Evolutionary conservation across 2,113 vertebrate genomes (phyloP).

Genomic region (Theristicus caerulescens): DNA sequence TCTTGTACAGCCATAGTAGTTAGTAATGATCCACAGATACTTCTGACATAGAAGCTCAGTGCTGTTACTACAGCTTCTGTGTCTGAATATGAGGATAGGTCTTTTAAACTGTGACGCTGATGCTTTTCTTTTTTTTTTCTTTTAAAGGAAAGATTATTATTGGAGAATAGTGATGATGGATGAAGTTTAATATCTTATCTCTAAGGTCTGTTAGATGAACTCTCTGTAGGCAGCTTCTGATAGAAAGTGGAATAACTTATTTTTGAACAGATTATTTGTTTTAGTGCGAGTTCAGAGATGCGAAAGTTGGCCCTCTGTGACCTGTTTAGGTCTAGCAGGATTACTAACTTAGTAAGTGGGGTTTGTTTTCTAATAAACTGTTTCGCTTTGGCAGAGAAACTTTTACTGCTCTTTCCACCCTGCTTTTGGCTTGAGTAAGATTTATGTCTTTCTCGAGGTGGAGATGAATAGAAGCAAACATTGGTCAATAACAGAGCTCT

Average conservation of each 20-base stretch:
- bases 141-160: background rate
- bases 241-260: background rate
- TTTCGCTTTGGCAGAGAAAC: background rate
- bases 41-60: background rate
- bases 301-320: background rate
- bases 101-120: background rate
- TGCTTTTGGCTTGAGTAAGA: background rate
- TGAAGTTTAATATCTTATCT: background rate
- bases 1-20: background rate
- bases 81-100: background rate
- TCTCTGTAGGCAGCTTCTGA: background rate
- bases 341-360: background rate
- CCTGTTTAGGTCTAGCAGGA: background rate
- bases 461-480: background rate
- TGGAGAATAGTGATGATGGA: background rate
- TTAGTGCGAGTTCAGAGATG: background rate
- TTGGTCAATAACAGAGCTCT: background rate
- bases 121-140: background rate
- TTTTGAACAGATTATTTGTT: background rate
- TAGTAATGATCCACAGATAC: background rate
- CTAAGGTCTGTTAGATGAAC: background rate
- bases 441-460: background rate
- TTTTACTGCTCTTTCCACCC: background rate
- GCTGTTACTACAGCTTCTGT: background rate
- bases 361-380: background rate